Conservation (phyloP, 1,140 invertebrate genomes). For the Zaprionus ghesquierei region DNA sequence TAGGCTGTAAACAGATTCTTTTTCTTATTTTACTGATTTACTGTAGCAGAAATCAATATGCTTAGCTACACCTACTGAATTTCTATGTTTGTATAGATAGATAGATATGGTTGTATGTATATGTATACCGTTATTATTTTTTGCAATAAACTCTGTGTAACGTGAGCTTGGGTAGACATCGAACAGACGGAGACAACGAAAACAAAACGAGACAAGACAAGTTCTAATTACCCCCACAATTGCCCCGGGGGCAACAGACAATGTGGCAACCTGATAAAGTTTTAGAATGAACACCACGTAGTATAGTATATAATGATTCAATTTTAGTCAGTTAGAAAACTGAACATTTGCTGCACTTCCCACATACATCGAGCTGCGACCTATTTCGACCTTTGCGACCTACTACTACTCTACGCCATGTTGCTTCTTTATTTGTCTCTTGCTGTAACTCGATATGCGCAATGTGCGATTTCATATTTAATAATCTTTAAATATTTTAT, state of each 20-base stretch:
- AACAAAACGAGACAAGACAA: neutral
- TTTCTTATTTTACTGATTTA: neutral
- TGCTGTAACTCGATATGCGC: neutral
- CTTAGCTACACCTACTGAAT: neutral
- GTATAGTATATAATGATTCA: no score
- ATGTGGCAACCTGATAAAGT: conserved; percentile 11
- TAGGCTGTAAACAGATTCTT: neutral
- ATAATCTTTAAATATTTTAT: neutral
- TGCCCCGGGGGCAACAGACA: neutral
- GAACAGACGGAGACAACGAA: conserved; percentile 30
- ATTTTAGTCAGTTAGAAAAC: neutral
- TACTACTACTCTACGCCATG: neutral
- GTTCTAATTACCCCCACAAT: conserved; percentile 47
- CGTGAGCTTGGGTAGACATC: conserved; percentile 28
- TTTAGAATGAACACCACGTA: neutral
- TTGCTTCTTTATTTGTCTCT: no score
- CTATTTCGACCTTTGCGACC: neutral
- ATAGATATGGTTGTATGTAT: neutral
- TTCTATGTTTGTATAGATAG: no score
- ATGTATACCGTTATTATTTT: neutral
- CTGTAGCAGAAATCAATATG: neutral
- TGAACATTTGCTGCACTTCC: neutral
- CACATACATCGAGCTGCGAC: neutral
- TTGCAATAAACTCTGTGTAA: neutral
- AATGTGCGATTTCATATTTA: neutral